These are phyloP conservation scores for Aphidius colemani DNA, from an alignment of 2,888 invertebrate species.

Conservation along the genomic window DNA sequence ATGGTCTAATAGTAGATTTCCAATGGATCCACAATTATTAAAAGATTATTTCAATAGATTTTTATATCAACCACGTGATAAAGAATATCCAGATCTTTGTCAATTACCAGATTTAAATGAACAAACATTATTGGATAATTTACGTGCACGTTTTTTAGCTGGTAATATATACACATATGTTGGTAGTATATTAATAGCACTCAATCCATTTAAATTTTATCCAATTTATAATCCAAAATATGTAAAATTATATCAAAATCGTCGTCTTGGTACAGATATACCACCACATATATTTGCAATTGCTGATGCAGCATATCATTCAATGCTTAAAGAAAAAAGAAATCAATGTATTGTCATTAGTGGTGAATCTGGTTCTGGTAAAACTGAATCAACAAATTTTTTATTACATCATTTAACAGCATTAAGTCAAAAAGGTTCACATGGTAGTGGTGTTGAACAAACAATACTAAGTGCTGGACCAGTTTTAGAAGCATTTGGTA, in stretches of 20 bases:
- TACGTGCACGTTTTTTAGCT: constrained; percentile 84
- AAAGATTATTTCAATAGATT: constrained; percentile 91
- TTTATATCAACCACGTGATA: constrained; percentile 87
- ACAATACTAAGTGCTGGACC: constrained; percentile 95
- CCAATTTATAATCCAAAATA: constrained; percentile 98
- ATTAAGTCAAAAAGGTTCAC: constrained; percentile 90
- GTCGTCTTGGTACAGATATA: constrained; percentile 85
- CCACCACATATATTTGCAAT: constrained; percentile 98
- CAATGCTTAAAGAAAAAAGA: constrained; percentile 87
- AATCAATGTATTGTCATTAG: constrained; percentile 96
- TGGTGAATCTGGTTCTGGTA: constrained; percentile 94
- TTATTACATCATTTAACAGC: constrained; percentile 93
- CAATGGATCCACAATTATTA: constrained; percentile 88
- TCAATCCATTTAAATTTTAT: constrained; percentile 93
- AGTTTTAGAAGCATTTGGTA: constrained; percentile 97
- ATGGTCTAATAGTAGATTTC: constrained; percentile 83
- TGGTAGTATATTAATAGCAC: constrained; percentile 92
- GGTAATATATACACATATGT: constrained; percentile 97
- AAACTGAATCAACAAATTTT: constrained; percentile 96
- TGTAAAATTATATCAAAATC: constrained; percentile 93
- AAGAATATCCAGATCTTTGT: constrained; percentile 94
- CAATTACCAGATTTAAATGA: constrained; percentile 95
- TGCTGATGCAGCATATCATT: constrained; percentile 91
- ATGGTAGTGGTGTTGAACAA: constrained; percentile 95
- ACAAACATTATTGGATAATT: constrained; percentile 87